phyloP scores from a whole-genome alignment of 2,797 vertebrate genomes.

The Sebastiscus albofasciatus region DNA sequence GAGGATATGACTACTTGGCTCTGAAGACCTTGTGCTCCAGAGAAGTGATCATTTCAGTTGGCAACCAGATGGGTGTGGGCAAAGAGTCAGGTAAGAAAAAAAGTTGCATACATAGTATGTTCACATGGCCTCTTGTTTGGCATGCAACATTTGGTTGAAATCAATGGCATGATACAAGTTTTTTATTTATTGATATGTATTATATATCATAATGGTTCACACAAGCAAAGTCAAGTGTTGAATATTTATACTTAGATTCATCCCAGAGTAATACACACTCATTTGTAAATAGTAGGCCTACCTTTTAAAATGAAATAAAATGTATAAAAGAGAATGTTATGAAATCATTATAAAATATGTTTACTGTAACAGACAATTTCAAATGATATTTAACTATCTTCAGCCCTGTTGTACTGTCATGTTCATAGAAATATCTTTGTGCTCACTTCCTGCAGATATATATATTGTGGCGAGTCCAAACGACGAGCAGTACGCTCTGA shows the following conservation, averaged over 20 bases:
- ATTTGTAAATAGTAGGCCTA: not conserved
- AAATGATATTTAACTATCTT: not conserved
- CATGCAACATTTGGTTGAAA: not conserved
- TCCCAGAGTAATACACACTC: not conserved
- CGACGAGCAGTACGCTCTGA: constrained; percentile 91
- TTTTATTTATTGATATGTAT: not conserved
- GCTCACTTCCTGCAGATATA: constrained; percentile 85
- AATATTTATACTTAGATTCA: not conserved
- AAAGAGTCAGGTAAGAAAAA: constrained; percentile 93
- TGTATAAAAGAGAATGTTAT: not conserved
- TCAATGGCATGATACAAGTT: not conserved
- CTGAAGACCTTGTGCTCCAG: constrained; percentile 93
- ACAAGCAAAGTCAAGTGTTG: not conserved
- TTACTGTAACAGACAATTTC: not conserved
- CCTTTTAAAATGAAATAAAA: not conserved
- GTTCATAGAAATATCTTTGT: constrained; percentile 6
- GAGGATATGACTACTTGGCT: constrained; percentile 96
- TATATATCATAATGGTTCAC: not conserved
- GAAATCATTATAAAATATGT: not conserved
- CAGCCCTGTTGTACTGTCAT: not conserved
- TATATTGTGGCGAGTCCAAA: constrained; percentile 93
- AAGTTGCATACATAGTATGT: not conserved
- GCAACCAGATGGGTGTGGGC: constrained; percentile 98
- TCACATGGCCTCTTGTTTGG: not conserved
- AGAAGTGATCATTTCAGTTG: constrained; percentile 90